Percentiles rank a stretch among this genome's conserved stretches.
phyloP scores from a whole-genome alignment of 2,888 invertebrate genomes.

The Arrhopalites spinosus region DNA sequence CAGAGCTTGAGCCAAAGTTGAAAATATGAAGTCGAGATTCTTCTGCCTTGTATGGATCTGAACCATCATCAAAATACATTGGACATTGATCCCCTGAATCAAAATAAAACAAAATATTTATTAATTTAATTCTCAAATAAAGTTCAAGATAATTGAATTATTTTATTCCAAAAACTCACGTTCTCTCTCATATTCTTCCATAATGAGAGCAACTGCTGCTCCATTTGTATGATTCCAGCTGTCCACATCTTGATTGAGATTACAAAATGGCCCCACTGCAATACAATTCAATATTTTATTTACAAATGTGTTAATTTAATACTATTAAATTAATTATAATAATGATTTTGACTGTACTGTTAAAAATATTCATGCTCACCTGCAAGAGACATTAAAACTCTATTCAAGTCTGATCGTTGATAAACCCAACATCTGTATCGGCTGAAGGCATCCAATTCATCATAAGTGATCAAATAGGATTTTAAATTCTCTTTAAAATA shows the following conservation, averaged over 20 bases:
- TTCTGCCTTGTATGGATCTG: conserved; percentile 69
- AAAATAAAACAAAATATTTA: conserved; percentile 39
- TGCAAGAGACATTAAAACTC: conserved; percentile 78
- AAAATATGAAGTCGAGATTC: conserved; percentile 44
- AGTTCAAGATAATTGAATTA: not conserved
- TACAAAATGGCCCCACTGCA: conserved; percentile 91
- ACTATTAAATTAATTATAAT: no score
- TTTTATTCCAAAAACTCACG: conserved; percentile 64
- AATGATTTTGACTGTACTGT: no score
- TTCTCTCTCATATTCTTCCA: conserved; percentile 90
- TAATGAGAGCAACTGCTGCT: conserved; percentile 86
- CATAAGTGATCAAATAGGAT: conserved; percentile 93
- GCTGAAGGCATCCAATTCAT: conserved; percentile 92
- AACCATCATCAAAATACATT: conserved; percentile 95
- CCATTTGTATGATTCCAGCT: conserved; percentile 87
- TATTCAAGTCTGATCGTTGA: conserved; percentile 89
- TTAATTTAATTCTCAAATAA: not conserved
- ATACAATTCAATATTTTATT: no score
- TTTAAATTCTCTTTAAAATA: conserved; percentile 98
- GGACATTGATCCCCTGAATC: conserved; percentile 87
- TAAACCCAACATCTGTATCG: conserved; percentile 97
- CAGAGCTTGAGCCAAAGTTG: conserved; percentile 12
- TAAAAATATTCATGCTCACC: no score
- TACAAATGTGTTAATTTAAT: no score
- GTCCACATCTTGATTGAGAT: conserved; percentile 84